Conservation (phyloP, 2,797 vertebrate genomes). For the Novumbra hubbsi region DNA sequence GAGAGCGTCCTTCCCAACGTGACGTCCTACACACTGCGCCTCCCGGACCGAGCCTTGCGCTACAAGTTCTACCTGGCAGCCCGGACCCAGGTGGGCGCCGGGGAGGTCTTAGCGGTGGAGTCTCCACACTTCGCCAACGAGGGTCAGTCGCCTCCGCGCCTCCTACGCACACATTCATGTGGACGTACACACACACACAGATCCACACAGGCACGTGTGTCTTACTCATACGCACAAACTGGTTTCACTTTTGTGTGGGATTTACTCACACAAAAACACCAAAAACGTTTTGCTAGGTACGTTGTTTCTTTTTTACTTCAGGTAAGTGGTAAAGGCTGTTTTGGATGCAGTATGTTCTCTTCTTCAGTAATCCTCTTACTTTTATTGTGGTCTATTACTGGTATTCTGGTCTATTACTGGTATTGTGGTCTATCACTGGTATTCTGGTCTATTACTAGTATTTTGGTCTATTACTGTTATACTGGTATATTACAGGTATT, state of each 20-base stretch:
- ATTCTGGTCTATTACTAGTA: too few relatives aligned
- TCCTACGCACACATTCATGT: slow-evolving; percentile 1
- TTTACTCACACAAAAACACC: not conserved
- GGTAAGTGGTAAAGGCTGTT: not conserved
- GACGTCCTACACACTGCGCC: slow-evolving; percentile 79
- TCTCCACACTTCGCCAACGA: slow-evolving; percentile 85
- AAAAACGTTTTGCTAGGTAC: not conserved
- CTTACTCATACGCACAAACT: not conserved
- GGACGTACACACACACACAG: not conserved
- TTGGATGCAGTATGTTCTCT: not conserved
- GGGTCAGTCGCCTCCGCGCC: slow-evolving; percentile 72
- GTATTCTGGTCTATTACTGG: too few relatives aligned
- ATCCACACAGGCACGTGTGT: not conserved
- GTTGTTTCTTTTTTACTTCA: not conserved
- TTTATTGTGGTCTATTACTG: too few relatives aligned
- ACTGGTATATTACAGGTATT: too few relatives aligned
- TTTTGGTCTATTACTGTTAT: too few relatives aligned
- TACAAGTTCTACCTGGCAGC: slow-evolving; percentile 88
- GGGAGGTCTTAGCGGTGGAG: slow-evolving; percentile 77
- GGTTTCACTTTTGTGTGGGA: too few relatives aligned
- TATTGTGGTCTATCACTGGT: too few relatives aligned
- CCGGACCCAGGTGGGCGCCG: slow-evolving; percentile 85
- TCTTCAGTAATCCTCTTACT: not conserved
- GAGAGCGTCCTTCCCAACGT: slow-evolving; percentile 83
- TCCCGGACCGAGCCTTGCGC: slow-evolving; percentile 81